Conservation (phyloP, 2,797 vertebrate species). For the Peromyscus aztecus region DNA sequence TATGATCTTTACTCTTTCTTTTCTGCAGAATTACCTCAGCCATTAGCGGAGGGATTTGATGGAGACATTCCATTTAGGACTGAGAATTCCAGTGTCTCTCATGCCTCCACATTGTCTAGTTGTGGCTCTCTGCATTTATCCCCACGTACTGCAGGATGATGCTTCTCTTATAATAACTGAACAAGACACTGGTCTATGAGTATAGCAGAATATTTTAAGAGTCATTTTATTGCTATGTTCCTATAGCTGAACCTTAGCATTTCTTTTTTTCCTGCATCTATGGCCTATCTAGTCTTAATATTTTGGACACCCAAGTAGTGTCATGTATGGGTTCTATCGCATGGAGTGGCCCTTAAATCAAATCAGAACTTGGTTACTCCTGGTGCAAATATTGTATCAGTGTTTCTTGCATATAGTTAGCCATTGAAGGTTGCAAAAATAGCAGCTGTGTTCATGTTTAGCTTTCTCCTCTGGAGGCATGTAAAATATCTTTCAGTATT, state of each 20-base stretch:
- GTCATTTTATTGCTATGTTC: not conserved
- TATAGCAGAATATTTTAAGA: not conserved
- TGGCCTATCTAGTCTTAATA: not conserved
- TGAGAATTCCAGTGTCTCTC: not conserved
- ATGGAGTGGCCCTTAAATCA: not conserved
- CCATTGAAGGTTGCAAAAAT: not conserved
- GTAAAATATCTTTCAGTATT: not conserved
- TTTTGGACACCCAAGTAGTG: not conserved
- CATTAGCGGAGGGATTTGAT: not conserved
- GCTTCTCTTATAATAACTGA: not conserved
- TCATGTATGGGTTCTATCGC: not conserved
- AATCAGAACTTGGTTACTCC: not conserved
- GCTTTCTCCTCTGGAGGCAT: not conserved
- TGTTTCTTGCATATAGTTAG: not conserved
- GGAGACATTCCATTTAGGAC: not conserved
- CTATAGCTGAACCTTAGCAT: not conserved
- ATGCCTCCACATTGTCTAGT: not conserved
- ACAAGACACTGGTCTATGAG: not conserved
- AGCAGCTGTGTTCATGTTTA: not conserved
- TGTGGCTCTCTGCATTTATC: not conserved
- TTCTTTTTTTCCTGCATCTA: not conserved
- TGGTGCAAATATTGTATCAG: not conserved
- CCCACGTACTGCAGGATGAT: not conserved
- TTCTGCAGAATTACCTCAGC: not conserved
- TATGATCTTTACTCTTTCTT: not conserved